Base-by-base conservation (phyloP, 2,888 invertebrate genomes). In the Agrochola macilenta region DNA sequence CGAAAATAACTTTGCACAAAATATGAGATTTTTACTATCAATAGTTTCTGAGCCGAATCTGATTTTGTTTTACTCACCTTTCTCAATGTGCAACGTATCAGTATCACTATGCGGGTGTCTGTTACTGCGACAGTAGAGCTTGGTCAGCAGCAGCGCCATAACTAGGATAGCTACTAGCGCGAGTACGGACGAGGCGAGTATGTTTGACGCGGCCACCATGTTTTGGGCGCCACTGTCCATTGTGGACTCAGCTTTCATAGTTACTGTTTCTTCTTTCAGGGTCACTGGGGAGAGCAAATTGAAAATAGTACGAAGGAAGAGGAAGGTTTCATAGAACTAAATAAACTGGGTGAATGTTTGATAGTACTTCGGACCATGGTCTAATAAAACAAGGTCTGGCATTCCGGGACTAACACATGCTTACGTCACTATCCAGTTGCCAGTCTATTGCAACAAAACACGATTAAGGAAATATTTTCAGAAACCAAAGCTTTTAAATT, bases 241-340 rank as follows among this genome's bases (percentile, higher is more conserved):
- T 0, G 95, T 95, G 0, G 95, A 95, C 61, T 94, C 93, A 0
- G 95, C 96, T 79, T 93, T 94, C 43, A 95, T 92, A 0, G 95
- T 95, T 0, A 95, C 94, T 0, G 92, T 90, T 80, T 95, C 95
- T 82, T 94, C 95, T 89, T 91, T 92, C 0, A 95, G 78, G 0
- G 95, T 93, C 39, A 91, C 96, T 96, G 88, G 57, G 78, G 0
- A 66, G 12, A 60, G 3, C 23, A 5, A 14, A 3, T 26, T 2
- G 1, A 30, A 49, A 57, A 76, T 46, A 43, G 9, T 58, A 11
- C 39, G 26, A 35, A 8, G 8, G 12, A 11, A 54, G 5, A 12
- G 5, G 8, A 9, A n/a, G 9, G 2, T 20, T 52, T 14, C 7
- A 5, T 54, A 9, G 54, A 14, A 17, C 5, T 5, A 17, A n/a